Evolutionary conservation across 2,888 invertebrate species (phyloP).

Genomic region (Eristalinus sepulchralis): DNA sequence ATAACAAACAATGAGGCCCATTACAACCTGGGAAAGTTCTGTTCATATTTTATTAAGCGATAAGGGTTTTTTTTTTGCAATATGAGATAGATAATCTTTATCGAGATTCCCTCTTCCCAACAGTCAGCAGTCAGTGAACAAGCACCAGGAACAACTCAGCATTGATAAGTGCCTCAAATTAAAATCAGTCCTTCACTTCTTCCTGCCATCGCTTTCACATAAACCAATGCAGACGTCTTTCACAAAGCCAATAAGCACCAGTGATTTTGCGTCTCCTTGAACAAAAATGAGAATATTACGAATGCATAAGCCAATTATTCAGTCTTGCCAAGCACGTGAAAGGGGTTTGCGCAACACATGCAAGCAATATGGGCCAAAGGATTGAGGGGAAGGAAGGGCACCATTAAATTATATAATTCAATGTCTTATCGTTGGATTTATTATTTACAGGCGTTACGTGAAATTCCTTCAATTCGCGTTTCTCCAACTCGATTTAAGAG

Average conservation of each 20-base stretch:
- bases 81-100: not conserved
- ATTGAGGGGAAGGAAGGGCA: not conserved
- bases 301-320: not conserved
- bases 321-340: not conserved
- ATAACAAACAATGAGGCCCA: not conserved
- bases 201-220: not conserved
- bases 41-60: not conserved
- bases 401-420: not conserved
- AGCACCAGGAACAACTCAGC: not conserved
- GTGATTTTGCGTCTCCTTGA: not conserved
- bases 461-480: not conserved
- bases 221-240: not conserved
- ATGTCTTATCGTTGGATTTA: not conserved
- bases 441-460: not conserved
- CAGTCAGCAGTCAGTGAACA: not conserved
- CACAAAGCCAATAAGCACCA: not conserved
- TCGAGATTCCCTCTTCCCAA: not conserved
- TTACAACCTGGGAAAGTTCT: not conserved
- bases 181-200: not conserved
- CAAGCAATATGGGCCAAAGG: not conserved
- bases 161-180: not conserved
- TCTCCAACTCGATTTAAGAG: not conserved
- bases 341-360: not conserved
- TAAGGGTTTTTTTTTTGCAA: not conserved
- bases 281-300: not conserved